Evolutionary conservation across 2,888 invertebrate species (phyloP), one percentile per base, ranked within the genome.

Genomic region (Apotomis betuletana): DNA sequence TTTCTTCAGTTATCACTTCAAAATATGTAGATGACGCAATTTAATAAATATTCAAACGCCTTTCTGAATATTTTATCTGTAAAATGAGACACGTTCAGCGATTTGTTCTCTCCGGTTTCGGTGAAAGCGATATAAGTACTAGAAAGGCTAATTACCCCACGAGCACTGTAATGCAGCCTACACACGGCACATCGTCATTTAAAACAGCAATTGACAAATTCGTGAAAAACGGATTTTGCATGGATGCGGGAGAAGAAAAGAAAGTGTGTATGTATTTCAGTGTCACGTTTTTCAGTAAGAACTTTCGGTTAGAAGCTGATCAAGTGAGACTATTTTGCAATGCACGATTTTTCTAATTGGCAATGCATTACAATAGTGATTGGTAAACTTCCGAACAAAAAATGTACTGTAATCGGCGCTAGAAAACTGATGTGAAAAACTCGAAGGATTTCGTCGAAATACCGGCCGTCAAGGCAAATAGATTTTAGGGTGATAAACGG

Each of bases 91-190:
- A 36, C 57, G 49, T 36, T 67, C 41, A 15, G 57, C 13, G 51
- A 67, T 59, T 72, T 64, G 69, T 78, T 83, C 81, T 80, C 79
- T 80, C 79, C 78, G 78, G 76, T 79, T 84, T 85, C 76, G 82
- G 86, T 79, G 86, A 87, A 87, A 86, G 84, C 82, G 80, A 83
- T 79, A 77, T 79, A 49, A 49, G 49, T 49, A 77, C 79, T 83
- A 83, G 85, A 86, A 84, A 84, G 84, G 83, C 83, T 85, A 85
- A 87, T 85, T 85, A 84, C 82, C 83, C 81, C 77, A 83, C 81
- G 81, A 83, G 82, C 81, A 77, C 81, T 79, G 79, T 83, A 83
- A 85, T 84, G 85, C 78, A 80, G 78, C 74, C 81, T 86, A 78
- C 78, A 80, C 85, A 87, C 84, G 86, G 80, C 79, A 84, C 78